Percentiles rank a stretch among this genome's conserved stretches.
phyloP scores from a whole-genome alignment of 2,888 invertebrate genomes.

The Phasia obesa region DNA sequence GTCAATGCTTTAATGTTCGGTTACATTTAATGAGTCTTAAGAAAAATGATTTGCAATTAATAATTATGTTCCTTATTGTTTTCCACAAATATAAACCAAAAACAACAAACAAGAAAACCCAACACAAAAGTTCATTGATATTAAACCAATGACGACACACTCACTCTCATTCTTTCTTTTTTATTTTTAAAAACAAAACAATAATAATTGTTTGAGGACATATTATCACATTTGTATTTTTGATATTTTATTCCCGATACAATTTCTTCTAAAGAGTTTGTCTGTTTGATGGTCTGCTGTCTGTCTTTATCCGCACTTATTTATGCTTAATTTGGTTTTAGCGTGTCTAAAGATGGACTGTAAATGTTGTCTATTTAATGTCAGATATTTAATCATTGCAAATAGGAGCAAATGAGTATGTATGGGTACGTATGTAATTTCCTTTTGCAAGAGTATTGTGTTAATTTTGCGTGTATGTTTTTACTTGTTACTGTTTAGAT shows the following conservation, averaged over 20 bases:
- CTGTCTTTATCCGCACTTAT: conserved; percentile 42
- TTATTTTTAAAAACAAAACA: conserved; percentile 1
- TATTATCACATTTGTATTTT: conserved; percentile 26
- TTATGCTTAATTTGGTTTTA: conserved; percentile 67
- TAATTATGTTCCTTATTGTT: conserved; percentile 74
- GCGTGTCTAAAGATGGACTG: conserved; percentile 70
- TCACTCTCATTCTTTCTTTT: conserved; percentile 14
- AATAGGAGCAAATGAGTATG: conserved; percentile 31
- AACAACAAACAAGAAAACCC: conserved; percentile 8
- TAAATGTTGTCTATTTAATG: conserved; percentile 70
- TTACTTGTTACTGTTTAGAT: background rate
- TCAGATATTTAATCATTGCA: conserved; percentile 65
- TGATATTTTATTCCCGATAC: conserved; percentile 7
- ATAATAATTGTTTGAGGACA: conserved; percentile 53
- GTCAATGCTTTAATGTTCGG: conserved; percentile 72
- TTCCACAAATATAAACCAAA: conserved; percentile 42
- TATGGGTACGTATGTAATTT: background rate
- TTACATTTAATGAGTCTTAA: conserved; percentile 73
- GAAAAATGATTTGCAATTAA: conserved; percentile 75
- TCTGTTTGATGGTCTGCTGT: conserved; percentile 29
- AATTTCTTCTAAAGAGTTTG: conserved; percentile 6
- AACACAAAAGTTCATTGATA: conserved; percentile 67
- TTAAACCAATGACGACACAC: conserved; percentile 58
- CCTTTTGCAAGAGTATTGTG: background rate
- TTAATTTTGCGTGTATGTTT: background rate